Evolutionary conservation across 2,113 vertebrate genomes (phyloP), one percentile per base, ranked within the genome.

Genomic region (Phyllostomus discolor): DNA sequence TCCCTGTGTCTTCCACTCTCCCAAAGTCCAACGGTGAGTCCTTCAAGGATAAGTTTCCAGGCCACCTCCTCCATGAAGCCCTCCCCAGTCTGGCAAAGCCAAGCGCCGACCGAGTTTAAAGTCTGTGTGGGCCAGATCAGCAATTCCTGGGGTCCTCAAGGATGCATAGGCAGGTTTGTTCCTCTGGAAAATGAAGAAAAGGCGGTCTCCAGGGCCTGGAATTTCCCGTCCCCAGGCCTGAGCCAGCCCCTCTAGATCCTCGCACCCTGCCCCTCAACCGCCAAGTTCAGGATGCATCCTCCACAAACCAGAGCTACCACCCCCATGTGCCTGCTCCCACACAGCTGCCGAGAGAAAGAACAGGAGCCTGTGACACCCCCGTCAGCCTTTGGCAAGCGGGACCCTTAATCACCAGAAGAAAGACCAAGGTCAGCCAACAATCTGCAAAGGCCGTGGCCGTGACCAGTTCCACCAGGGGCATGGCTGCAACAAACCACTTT

Each of bases 371-470:
- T 0, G 20, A 70, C 8, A 41, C 15, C 38, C 48, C 72, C 11
- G 1, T 33, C 50, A 76, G 38, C 43, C 43, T 24, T 73, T 14
- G 54, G 43, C 28, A 76, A 52, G 69, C 3, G 26, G 50, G 70
- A 67, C 66, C 93, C 59, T 70, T 81, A 92, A 81, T 62, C 3
- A 28, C n/a, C 75, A 75, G 88, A 93, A 96, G 46, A 59, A 93
- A 90, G 90, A 54, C 2, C 16, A 84, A 90, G 86, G 93, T 84
- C 52, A 91, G 50, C 82, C 94, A 76, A 69, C 83, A 91, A 80
- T 73, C 28, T 69, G 75, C 75, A 84, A 80, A 91, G 83, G 64
- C 1, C 0, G 20, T 59, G 94, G 73, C 48, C 59, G 91, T 78
- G 80, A 28, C 73, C 1, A 20, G 28, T 90, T 62, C 75, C 12